Evolutionary conservation across 2,797 vertebrate genomes (phyloP), one percentile per base, ranked within the genome.

Genomic region (Mormyrops attenuatus): DNA sequence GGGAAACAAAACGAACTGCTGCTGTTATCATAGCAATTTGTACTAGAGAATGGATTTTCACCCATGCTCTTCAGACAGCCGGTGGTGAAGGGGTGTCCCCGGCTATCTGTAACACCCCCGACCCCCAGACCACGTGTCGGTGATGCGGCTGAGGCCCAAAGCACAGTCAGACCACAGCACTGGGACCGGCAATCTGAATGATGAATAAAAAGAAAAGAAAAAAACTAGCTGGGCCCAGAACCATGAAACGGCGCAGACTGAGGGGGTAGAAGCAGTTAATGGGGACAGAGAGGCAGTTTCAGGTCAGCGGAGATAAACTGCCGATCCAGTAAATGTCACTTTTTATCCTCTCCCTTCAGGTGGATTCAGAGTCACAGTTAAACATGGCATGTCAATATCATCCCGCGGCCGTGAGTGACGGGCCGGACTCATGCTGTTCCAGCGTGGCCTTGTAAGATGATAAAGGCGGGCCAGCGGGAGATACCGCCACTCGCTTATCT

Each of bases 401-500:
- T 91, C 88, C 89, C 89, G 69, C 88, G 50, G 88, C 91, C 88
- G 85, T 53, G 85, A 89, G 88, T 88, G 92, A 91, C 91, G 89
- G 90, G 49, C 30, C 50, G 50, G 90, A 92, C 90, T 92, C 88
- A 91, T 90, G 53, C 77, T 88, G 85, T 91, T 91, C 90, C 90
- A 92, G 89, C 89, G 90, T 77, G 89, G 89, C 88, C 90, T 85
- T 92, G 89, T 91, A 91, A 91, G 85, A 87, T 57, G 91, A 92
- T 91, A 91, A 92, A 89, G 91, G 44, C 69, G 89, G 88, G 89
- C 88, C 80, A 88, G 88, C 66, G 90, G 49, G 89, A 91, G 91
- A 93, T 90, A 91, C 91, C 86, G 85, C 87, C 89, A 90, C 86
- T 87, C 88, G 88, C 90, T 93, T 92, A 92, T 90, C 91, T 93